Percentiles rank a stretch among this genome's conserved stretches.
phyloP scores from a whole-genome alignment of 2,888 invertebrate species.

The Camponotus fellah region DNA sequence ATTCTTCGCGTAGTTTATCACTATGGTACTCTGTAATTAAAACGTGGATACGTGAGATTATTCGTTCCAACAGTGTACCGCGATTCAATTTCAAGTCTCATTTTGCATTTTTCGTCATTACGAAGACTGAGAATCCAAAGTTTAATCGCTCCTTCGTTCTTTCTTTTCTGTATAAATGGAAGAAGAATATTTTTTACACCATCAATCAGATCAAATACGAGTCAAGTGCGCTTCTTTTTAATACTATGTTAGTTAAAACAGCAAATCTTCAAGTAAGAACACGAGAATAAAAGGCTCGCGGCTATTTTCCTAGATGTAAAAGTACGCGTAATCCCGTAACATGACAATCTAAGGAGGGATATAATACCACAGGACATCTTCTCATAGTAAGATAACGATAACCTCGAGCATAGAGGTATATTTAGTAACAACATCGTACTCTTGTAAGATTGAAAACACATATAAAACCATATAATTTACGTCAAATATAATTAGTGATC shows the following conservation, averaged over 20 bases:
- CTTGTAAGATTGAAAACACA: conserved; percentile 45
- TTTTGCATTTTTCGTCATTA: conserved; percentile 24
- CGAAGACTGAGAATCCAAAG: neutral
- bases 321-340: conserved; percentile 8
- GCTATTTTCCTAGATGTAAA: neutral
- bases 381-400: conserved; percentile 17
- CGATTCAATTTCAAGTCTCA: conserved; percentile 31
- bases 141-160: neutral
- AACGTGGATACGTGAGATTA: conserved; percentile 1
- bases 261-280: conserved; percentile 13
- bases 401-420: conserved; percentile 20
- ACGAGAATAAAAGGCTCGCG: conserved; percentile 11
- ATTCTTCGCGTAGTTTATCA: conserved; percentile 36
- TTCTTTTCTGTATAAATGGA: neutral
- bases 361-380: conserved; percentile 12
- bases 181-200: neutral
- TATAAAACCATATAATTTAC: conserved; percentile 29
- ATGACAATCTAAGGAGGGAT: conserved; percentile 24
- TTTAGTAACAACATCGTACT: conserved; percentile 38
- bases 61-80: conserved; percentile 9
- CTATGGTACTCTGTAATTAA: conserved; percentile 34
- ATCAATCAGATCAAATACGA: conserved; percentile 18
- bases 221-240: neutral
- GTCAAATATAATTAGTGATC: conserved; percentile 45
- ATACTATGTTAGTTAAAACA: neutral